Conservation (phyloP, 1,140 invertebrate species). For the Hetaerina americana region DNA sequence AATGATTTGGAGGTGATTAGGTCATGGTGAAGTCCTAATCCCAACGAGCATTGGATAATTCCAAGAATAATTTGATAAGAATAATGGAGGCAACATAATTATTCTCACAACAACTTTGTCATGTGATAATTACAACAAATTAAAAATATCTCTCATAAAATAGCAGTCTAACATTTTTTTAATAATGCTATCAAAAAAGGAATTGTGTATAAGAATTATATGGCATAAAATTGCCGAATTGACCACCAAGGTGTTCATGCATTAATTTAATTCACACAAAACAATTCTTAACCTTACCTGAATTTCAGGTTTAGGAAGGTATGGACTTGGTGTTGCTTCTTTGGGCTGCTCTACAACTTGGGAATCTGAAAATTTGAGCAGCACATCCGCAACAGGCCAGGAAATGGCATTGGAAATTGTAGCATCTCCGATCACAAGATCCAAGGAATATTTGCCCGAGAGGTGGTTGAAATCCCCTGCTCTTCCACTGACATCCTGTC, state of each 20-base stretch:
- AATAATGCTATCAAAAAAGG: too few relatives aligned
- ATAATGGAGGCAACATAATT: too few relatives aligned
- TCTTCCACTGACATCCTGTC: constrained; percentile 64
- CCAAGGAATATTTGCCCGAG: constrained; percentile 69
- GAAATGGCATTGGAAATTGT: constrained; percentile 77
- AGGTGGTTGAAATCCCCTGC: constrained; percentile 65
- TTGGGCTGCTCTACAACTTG: constrained; percentile 23
- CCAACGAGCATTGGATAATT: constrained; percentile 33
- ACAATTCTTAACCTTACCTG: constrained; percentile 33
- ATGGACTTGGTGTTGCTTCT: constrained; percentile 28
- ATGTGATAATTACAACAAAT: too few relatives aligned
- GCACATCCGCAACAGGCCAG: constrained; percentile 69
- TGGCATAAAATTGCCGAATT: too few relatives aligned
- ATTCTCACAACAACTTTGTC: too few relatives aligned
- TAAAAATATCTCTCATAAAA: too few relatives aligned
- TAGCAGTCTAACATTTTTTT: neutral
- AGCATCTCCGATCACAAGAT: constrained; percentile 82
- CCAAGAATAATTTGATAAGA: too few relatives aligned
- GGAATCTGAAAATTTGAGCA: constrained; percentile 51
- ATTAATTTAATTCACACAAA: too few relatives aligned
- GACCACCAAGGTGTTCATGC: too few relatives aligned
- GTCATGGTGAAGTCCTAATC: constrained; percentile 19
- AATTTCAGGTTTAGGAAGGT: constrained; percentile 68
- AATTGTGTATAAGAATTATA: too few relatives aligned
- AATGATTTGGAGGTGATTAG: constrained; percentile 27